phyloP scores from a whole-genome alignment of 2,888 invertebrate species.

The Venustoraphidia nigricollis region DNA sequence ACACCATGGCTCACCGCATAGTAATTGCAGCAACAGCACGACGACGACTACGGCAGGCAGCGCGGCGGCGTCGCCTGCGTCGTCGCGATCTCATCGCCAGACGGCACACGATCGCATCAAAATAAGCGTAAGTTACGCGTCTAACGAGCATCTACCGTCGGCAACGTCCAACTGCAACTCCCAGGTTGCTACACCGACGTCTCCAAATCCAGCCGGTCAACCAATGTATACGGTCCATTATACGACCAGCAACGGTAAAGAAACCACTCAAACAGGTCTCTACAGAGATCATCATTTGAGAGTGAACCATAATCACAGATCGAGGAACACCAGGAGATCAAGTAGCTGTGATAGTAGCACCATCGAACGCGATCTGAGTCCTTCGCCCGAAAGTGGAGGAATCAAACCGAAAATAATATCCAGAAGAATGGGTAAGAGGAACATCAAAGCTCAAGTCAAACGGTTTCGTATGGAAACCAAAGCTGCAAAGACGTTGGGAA shows the following conservation, averaged over 20 bases:
- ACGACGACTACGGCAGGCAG: conserved; percentile 49
- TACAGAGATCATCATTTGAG: conserved; percentile 37
- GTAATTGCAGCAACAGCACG: conserved; percentile 52
- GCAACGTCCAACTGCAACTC: conserved; percentile 17
- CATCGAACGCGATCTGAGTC: conserved; percentile 29
- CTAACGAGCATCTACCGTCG: conserved; percentile 44
- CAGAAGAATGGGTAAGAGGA: conserved; percentile 68
- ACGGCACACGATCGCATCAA: conserved; percentile 56
- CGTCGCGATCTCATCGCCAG: conserved; percentile 37
- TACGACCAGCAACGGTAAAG: conserved; percentile 42
- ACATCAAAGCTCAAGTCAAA: conserved; percentile 82
- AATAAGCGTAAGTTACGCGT: conserved; percentile 74
- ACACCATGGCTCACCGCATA: conserved; percentile 45
- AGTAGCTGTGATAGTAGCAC: conserved; percentile 33
- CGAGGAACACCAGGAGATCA: conserved; percentile 27
- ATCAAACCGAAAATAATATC: conserved; percentile 30
- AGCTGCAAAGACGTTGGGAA: conserved; percentile 90
- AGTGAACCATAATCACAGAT: conserved; percentile 23
- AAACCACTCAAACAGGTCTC: conserved; percentile 36
- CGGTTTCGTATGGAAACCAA: conserved; percentile 91
- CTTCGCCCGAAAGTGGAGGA: conserved; percentile 24
- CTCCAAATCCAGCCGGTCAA: conserved; percentile 25
- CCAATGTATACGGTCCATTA: conserved; percentile 52
- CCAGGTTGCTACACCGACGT: conserved; percentile 23
- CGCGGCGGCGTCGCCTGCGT: conserved; percentile 43